phyloP scores from a whole-genome alignment of 1,140 invertebrate genomes.

The Wiebesia pumilae region DNA sequence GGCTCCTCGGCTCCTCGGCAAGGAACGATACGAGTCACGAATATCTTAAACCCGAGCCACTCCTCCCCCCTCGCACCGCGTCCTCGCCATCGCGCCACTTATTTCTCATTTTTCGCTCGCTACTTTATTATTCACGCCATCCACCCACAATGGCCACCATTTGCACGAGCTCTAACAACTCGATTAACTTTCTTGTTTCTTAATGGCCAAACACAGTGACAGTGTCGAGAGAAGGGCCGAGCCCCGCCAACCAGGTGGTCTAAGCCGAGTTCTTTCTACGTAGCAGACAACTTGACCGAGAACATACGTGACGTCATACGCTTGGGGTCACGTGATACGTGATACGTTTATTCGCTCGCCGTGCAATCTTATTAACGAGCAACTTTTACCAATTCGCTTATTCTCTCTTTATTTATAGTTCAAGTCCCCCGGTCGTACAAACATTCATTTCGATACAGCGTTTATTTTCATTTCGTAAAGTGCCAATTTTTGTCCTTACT shows the following conservation, averaged over 20 bases:
- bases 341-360: slow-evolving; percentile 12
- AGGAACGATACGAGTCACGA: background rate
- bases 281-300: slow-evolving; percentile 20
- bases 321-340: background rate
- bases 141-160: slow-evolving; percentile 27
- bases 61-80: background rate
- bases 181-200: slow-evolving; percentile 28
- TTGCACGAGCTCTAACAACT: slow-evolving; percentile 24
- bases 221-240: slow-evolving; percentile 4
- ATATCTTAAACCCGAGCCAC: background rate
- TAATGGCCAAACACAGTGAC: slow-evolving; percentile 27
- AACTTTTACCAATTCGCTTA: slow-evolving; percentile 15
- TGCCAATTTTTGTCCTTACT: too few relatives aligned
- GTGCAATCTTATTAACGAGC: slow-evolving; percentile 16
- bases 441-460: background rate
- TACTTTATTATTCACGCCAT: slow-evolving; percentile 28
- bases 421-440: background rate
- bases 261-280: slow-evolving; percentile 6
- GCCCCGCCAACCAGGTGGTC: slow-evolving; percentile 3
- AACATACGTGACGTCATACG: slow-evolving; percentile 13
- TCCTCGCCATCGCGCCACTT: background rate
- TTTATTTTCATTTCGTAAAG: background rate
- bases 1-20: background rate
- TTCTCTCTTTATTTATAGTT: slow-evolving; percentile 29
- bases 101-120: background rate